Evolutionary conservation across 2,113 vertebrate species (phyloP), one percentile per base, ranked within the genome.

Genomic region (Embiotoca jacksoni): DNA sequence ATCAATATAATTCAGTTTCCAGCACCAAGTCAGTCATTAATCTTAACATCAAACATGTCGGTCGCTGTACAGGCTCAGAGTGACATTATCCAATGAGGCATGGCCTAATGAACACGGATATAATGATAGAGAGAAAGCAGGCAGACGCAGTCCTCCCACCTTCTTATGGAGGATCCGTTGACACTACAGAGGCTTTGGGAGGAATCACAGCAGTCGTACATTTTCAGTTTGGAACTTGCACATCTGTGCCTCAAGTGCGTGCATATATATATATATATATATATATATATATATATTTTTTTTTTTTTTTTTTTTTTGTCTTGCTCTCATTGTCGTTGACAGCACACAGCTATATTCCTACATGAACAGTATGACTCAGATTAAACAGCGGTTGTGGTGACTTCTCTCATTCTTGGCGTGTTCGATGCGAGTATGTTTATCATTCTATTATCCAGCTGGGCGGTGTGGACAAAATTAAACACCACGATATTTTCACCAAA

Each of bases 1-100:
- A 94, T 93, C 92, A 89, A 93, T 93, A 88, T 70, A 56, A 78
- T 81, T 88, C 76, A 81, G 74, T 69, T 74, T 83, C 75, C 79
- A 64, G 64, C 78, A 11, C 61, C 65, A 60, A 58, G 64, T 79
- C 80, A 58, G 75, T 84, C 81, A 89, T 93, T 93, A 88, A 93
- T 93, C 89, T 89, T 70, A 73, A 91, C 86, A 88, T 92, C 86
- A 87, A 87, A 75, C 56, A 23, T 78, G 69, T 86, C 84, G 77
- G 61, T 63, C 32, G 7, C 78, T 73, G 33, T 79, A 56, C 66
- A 82, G 66, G 70, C 68, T 80, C 65, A 80, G 66, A 78, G 67
- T 74, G 81, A 75, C 78, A 81, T 82, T 69, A 88, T 86, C 89
- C 85, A 70, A 84, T 81, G 77, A 86, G 79, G 60, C 70, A 80